phyloP scores from a whole-genome alignment of 2,113 vertebrate species.

The Monopterus albus region DNA sequence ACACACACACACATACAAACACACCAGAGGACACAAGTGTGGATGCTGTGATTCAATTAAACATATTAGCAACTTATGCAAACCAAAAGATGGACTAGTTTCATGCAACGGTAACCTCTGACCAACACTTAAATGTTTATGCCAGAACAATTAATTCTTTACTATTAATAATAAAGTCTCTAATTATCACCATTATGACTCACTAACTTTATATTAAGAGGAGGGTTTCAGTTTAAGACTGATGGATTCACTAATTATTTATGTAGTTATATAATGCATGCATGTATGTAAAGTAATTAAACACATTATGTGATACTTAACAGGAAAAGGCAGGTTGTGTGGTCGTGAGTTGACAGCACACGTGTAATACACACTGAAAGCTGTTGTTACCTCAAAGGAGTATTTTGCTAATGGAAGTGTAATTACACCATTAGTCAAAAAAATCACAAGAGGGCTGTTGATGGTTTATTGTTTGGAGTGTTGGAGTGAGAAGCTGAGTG shows the following conservation, averaged over 20 bases:
- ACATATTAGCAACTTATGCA: background rate
- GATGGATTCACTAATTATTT: no score
- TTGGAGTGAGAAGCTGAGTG: conserved; percentile 23
- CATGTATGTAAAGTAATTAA: no score
- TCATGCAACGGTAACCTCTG: no score
- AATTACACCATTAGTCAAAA: conserved; percentile 19
- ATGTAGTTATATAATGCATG: no score
- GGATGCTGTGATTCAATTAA: background rate
- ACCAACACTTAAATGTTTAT: no score
- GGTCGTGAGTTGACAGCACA: background rate
- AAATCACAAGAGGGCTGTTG: background rate
- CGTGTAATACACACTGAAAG: background rate
- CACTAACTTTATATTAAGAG: no score
- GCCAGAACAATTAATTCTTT: no score
- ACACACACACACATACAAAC: conserved; percentile 22
- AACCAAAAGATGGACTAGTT: no score
- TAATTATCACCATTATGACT: no score
- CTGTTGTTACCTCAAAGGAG: background rate
- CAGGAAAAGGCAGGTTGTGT: background rate
- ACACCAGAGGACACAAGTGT: background rate
- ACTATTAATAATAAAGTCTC: no score
- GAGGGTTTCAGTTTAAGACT: no score
- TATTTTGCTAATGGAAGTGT: background rate
- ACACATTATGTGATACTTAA: no score
- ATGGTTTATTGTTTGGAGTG: conserved; percentile 27